These are phyloP conservation scores for Gallinago stenura DNA, from an alignment of 2,797 vertebrate species.

Conservation along the genomic window DNA sequence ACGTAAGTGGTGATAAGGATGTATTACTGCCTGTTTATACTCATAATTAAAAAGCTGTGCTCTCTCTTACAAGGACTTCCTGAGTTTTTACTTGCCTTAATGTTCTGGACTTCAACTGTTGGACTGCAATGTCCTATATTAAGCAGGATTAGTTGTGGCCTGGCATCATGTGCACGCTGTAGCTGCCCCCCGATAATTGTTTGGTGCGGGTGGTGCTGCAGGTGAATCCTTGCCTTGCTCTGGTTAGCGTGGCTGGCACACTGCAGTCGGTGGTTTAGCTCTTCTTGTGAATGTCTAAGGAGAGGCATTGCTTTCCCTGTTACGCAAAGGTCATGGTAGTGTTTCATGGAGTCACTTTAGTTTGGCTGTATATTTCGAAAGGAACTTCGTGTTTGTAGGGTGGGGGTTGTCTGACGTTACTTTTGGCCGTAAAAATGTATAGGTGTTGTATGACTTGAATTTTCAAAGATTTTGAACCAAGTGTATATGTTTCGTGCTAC, in stretches of 20 bases:
- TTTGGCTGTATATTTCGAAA: neutral
- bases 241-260: neutral
- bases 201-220: rapidly evolving
- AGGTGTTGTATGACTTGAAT: neutral
- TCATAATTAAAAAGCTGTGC: neutral
- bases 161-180: rapidly evolving
- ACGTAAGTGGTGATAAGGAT: neutral
- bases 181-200: rapidly evolving
- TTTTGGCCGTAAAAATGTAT: neutral
- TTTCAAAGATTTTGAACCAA: neutral
- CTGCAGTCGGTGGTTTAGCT: neutral
- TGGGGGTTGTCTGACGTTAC: neutral
- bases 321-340: neutral
- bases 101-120: neutral
- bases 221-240: neutral
- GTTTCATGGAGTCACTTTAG: neutral
- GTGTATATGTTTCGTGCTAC: neutral
- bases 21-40: neutral
- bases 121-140: neutral
- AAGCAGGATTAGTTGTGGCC: neutral
- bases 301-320: neutral
- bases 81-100: neutral
- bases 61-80: neutral
- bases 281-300: neutral
- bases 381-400: neutral